Evolutionary conservation across 2,113 vertebrate genomes (phyloP), one percentile per base, ranked within the genome.

Genomic region (Corythaeola cristata): DNA sequence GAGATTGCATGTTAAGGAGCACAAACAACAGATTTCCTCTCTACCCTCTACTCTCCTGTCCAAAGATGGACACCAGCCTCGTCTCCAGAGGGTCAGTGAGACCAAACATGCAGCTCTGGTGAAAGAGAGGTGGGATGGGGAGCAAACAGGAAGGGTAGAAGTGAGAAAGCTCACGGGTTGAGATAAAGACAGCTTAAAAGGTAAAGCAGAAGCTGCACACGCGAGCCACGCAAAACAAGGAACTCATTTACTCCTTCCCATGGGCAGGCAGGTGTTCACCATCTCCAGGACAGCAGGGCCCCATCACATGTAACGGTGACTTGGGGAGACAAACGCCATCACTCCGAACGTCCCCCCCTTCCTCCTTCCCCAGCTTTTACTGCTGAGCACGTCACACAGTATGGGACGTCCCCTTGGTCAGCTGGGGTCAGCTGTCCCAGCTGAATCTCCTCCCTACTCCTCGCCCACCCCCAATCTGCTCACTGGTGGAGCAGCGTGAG

Each of bases 1-100:
- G 19, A 44, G 2, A 18, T 7, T 0, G 18, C 9, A 6, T 2
- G 98, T 99, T 97, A 99, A 99, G 98, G 98, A 97, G 90, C 52
- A 78, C 28, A 18, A 87, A 47, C 53, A 55, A 8, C 21, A 49
- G 2, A 32, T 28, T 56, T 85, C 53, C 30, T 66, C 63, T 30
- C 78, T 55, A 8, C 15, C 8, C 24, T 59, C 49, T 35, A 27
- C 22, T 19, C 35, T 72, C 19, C 50, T 27, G 9, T 2, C 60
- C 86, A 41, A 35, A 66, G 59, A 76, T 3, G 22, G 62, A 37
- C 6, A 15, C 41, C 0, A 63, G 28, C 55, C 24, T 67, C 53
- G 44, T 9, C 30, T 49, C 50, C 41, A 41, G 58, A 66, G 41
- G 50, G 32, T 73, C 71, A 39, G 41, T 2, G 19, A 69, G 9